Evolutionary conservation across 2,888 invertebrate species (phyloP).

Genomic region (Caenorhabditis doughertyi): DNA sequence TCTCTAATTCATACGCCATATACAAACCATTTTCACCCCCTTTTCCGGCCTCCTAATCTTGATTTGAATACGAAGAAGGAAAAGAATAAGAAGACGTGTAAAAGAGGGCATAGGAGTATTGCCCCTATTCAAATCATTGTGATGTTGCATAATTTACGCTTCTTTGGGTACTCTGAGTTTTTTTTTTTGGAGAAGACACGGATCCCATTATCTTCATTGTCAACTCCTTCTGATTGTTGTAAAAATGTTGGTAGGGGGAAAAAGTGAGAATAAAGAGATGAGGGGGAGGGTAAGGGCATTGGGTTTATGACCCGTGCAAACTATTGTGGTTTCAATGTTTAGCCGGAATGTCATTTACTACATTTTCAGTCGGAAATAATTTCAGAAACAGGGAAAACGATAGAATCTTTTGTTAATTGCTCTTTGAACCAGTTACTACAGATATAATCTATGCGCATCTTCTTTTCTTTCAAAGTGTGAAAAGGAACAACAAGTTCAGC

Average conservation of each 20-base stretch:
- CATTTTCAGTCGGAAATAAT: constrained; percentile 10
- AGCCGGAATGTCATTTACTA: constrained; percentile 5
- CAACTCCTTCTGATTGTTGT: constrained; percentile 45
- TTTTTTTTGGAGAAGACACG: constrained; percentile 6
- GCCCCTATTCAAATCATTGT: constrained; percentile 52
- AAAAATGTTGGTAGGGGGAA: constrained; percentile 9
- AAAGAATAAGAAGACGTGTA: too few relatives aligned
- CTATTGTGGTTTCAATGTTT: constrained; percentile 28
- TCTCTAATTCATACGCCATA: constrained; percentile 55
- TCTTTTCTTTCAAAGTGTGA: constrained; percentile 44
- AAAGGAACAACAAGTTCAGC: constrained; percentile 45
- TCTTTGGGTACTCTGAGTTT: constrained; percentile 39
- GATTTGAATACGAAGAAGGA: constrained; percentile 43
- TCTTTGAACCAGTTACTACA: constrained; percentile 56
- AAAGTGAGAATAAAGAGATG: constrained; percentile 45
- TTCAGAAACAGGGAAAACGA: constrained; percentile 11
- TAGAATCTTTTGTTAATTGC: constrained; percentile 44
- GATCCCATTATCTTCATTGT: constrained; percentile 44
- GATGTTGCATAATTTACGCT: constrained; percentile 61
- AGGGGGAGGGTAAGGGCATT: constrained; percentile 41
- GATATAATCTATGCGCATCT: constrained; percentile 6
- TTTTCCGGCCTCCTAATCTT: constrained; percentile 58
- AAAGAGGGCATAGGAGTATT: not conserved
- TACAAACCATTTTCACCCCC: constrained; percentile 56
- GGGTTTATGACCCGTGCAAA: constrained; percentile 54